These are phyloP conservation scores for Ceyx erithaca DNA, from an alignment of 2,797 vertebrate species.

Conservation along the genomic window DNA sequence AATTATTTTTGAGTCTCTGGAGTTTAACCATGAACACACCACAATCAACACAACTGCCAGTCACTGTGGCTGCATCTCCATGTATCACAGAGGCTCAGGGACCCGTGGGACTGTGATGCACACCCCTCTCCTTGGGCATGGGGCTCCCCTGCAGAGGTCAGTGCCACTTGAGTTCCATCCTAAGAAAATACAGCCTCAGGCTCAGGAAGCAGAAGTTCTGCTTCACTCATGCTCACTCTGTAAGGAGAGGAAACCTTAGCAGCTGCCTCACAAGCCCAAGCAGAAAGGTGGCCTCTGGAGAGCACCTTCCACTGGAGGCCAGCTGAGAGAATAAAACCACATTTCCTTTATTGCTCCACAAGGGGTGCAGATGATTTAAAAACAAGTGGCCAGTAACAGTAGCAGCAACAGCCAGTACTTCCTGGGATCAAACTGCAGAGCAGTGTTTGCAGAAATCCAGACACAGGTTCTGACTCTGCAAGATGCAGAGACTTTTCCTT, in stretches of 20 bases:
- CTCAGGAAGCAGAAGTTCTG: background rate
- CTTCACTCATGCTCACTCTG: background rate
- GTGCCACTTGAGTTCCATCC: background rate
- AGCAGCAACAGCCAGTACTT: background rate
- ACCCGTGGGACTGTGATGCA: accelerated
- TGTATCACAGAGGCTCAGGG: background rate
- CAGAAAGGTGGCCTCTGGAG: background rate
- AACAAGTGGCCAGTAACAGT: background rate
- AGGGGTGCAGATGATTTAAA: background rate
- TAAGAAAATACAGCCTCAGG: background rate
- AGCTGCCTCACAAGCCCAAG: background rate
- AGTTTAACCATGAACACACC: background rate
- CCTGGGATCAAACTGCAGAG: background rate
- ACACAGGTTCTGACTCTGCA: background rate
- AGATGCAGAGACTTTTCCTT: background rate
- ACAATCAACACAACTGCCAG: background rate
- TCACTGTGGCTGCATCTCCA: background rate
- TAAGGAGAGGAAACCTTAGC: background rate
- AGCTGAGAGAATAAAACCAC: background rate
- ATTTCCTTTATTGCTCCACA: background rate
- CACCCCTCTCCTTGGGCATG: background rate
- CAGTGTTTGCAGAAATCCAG: background rate
- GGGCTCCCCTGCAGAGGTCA: background rate
- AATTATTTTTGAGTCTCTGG: background rate
- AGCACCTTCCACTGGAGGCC: background rate